phyloP scores from a whole-genome alignment of 2,888 invertebrate species.

The Shargacucullia verbasci region DNA sequence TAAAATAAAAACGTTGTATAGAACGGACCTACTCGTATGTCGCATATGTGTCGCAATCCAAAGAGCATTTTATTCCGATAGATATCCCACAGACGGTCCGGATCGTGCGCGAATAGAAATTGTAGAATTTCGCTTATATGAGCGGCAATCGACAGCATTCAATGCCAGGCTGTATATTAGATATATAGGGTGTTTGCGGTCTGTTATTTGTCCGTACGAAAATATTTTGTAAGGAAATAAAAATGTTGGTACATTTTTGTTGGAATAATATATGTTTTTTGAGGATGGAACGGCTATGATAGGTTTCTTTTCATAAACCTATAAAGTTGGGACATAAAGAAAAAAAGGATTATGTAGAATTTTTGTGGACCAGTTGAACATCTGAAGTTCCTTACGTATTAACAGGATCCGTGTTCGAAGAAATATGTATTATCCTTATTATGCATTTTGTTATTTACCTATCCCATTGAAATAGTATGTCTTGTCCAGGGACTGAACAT shows the following conservation, averaged over 20 bases:
- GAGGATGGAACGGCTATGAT: too few relatives aligned
- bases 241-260: neutral
- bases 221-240: constrained; percentile 1
- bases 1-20: constrained; percentile 29
- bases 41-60: constrained; percentile 45
- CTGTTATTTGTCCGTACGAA: constrained; percentile 18
- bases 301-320: neutral
- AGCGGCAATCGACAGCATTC: constrained; percentile 45
- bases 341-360: too few relatives aligned
- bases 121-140: constrained; percentile 51
- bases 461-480: too few relatives aligned
- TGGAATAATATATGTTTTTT: neutral
- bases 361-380: too few relatives aligned
- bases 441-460: too few relatives aligned
- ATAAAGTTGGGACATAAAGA: neutral
- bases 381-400: too few relatives aligned
- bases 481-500: too few relatives aligned
- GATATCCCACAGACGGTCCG: constrained; percentile 34
- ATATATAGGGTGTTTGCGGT: constrained; percentile 23
- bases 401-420: too few relatives aligned
- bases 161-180: constrained; percentile 35
- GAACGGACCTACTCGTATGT: constrained; percentile 32
- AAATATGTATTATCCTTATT: too few relatives aligned
- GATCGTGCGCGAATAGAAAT: constrained; percentile 58
- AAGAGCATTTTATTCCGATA: constrained; percentile 49